Evolutionary conservation across 2,888 invertebrate species (phyloP).

Genomic region (Zeuzera pyrina): DNA sequence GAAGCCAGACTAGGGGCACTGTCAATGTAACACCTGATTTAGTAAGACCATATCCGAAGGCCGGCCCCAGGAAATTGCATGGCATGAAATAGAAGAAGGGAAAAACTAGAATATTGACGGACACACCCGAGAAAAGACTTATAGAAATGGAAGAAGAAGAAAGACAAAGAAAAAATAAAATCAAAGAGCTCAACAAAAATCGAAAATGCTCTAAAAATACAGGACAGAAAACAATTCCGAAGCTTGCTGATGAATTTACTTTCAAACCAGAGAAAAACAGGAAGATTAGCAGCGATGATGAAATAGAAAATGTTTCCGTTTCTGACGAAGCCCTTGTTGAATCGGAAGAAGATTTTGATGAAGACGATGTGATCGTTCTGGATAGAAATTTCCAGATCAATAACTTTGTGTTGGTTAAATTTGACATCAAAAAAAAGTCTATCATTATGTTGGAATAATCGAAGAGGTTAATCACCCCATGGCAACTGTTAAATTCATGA

Average conservation of each 20-base stretch:
- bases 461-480: conserved; percentile 11
- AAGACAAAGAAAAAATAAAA: conserved; percentile 13
- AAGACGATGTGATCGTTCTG: conserved; percentile 14
- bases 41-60: conserved; percentile 17
- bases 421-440: conserved; percentile 14
- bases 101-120: conserved; percentile 15
- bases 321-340: conserved; percentile 2
- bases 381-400: conserved; percentile 12
- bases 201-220: conserved; percentile 1
- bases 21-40: conserved; percentile 8
- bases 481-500: conserved; percentile 18
- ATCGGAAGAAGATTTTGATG: conserved; percentile 13
- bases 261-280: not conserved
- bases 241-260: not conserved
- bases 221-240: conserved; percentile 1
- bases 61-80: conserved; percentile 10
- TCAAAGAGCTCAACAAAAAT: conserved; percentile 6
- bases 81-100: conserved; percentile 12
- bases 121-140: conserved; percentile 12
- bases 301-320: not conserved
- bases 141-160: conserved; percentile 14
- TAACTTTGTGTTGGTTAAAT: conserved; percentile 14
- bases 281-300: not conserved
- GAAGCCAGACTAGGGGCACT: not conserved
- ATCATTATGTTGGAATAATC: conserved; percentile 17